Evolutionary conservation across 2,888 invertebrate species (phyloP), one percentile per base, ranked within the genome.

Genomic region (Eurytoma adleriae): DNA sequence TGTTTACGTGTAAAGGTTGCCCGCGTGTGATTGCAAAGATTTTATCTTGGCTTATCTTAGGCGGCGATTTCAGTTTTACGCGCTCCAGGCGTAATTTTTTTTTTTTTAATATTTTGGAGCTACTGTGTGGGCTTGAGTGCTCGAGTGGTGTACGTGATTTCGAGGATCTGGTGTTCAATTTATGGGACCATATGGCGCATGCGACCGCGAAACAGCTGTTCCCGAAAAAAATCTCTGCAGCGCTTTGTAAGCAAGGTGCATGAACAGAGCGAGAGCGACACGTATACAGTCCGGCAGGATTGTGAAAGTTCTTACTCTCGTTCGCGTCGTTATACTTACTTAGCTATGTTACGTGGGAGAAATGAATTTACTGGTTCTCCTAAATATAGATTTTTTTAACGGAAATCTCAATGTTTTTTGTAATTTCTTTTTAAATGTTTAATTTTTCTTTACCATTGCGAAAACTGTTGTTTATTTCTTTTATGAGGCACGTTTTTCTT

Each of bases 271-370:
- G 24, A 62, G 27, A 1, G 75, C 52, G 75, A 76, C 76, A 69
- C 76, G 69, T 69, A 76, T 56, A 64, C 76, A 56, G 30, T 30
- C n/a, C 40, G 76, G 12, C 24, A 27, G 61, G 24, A 24, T 61
- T 61, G 68, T 68, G 27, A 54, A 52, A 68, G 52, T 52, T 67
- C 10, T 7, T 30, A 10, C 40, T 40, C 40, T 7, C 7, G 40
- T 10, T 40, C 10, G 40, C 10, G 40, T 40, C 10, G 40, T 40
- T 40, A 40, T 40, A 40, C 40, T 40, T 40, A 10, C 40, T 40
- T 10, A 40, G 7, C 10, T 7, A 40, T 10, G 57, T 10, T 40
- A 57, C 18, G 57, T 20, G 57, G 68, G 50, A 52, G n/a, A 68
- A 40, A 10, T 40, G 1, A 7, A 10, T 40, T 40, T 40, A 10